These are phyloP conservation scores for Arothron firmamentum DNA, from an alignment of 2,113 vertebrate species.

Conservation along the genomic window DNA sequence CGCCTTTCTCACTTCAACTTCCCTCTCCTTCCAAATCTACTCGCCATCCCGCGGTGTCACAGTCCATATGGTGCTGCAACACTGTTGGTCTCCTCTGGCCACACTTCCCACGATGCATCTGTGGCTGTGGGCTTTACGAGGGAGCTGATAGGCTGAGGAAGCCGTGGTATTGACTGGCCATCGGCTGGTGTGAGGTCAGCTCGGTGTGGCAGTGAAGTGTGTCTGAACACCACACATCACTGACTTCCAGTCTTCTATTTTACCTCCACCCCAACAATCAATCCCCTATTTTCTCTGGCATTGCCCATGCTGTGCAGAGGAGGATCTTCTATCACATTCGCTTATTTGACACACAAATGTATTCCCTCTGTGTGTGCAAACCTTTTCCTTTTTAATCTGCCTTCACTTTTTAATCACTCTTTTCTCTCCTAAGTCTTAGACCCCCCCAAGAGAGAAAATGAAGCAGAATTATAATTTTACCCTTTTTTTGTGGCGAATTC, in stretches of 20 bases:
- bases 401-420: constrained; percentile 28
- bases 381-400: constrained; percentile 17
- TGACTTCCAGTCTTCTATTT: constrained; percentile 50
- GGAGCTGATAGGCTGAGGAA: constrained; percentile 67
- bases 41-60: constrained; percentile 68
- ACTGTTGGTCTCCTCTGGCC: constrained; percentile 76
- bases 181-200: constrained; percentile 66
- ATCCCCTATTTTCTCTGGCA: constrained; percentile 36
- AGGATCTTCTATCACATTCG: constrained; percentile 6
- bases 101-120: constrained; percentile 79
- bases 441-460: not conserved
- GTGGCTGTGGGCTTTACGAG: constrained; percentile 57
- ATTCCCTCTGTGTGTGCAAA: not conserved
- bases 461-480: not conserved
- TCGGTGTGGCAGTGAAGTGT: constrained; percentile 55
- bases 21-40: constrained; percentile 49
- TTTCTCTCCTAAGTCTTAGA: constrained; percentile 6
- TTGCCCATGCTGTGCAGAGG: constrained; percentile 7
- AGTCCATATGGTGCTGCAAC: constrained; percentile 76
- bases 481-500: constrained; percentile 21
- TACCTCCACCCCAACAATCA: constrained; percentile 37
- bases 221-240: constrained; percentile 57
- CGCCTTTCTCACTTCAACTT: constrained; percentile 46
- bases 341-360: constrained; percentile 4
- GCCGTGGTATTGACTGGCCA: constrained; percentile 65